Percentiles rank a stretch among this genome's conserved stretches.
These are phyloP conservation scores for Sinocyclocheilus grahami DNA, from an alignment of 2,113 vertebrate genomes.

Conservation along the genomic window DNA sequence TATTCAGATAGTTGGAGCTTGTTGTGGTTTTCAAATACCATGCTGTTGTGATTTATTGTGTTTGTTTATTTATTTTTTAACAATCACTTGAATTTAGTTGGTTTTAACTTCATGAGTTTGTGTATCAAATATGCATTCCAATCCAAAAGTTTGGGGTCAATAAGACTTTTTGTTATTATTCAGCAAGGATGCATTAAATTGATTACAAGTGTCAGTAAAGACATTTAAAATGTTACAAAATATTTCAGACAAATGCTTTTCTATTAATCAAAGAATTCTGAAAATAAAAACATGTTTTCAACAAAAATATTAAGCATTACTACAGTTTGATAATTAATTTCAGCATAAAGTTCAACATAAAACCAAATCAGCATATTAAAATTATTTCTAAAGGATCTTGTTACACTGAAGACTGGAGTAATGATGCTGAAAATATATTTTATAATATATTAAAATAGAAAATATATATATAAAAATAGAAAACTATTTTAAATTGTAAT, in stretches of 20 bases:
- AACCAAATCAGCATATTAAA: too few species aligned
- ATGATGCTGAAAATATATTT: neutral
- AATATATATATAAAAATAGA: neutral
- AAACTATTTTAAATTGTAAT: neutral
- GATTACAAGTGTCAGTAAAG: neutral
- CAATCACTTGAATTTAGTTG: neutral
- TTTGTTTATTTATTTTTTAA: neutral
- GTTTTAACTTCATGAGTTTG: neutral
- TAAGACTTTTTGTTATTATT: neutral
- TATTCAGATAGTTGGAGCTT: neutral
- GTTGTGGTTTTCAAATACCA: neutral
- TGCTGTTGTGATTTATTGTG: neutral
- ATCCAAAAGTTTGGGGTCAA: neutral
- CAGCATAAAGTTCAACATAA: too few species aligned
- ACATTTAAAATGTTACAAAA: neutral
- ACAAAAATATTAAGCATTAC: too few species aligned
- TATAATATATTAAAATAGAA: neutral
- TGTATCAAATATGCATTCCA: neutral
- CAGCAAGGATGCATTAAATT: neutral
- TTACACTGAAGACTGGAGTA: neutral
- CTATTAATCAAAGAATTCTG: neutral
- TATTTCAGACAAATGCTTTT: neutral
- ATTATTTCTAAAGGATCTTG: neutral
- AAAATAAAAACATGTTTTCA: neutral
- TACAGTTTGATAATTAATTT: neutral